A percentile compares a stretch with the other conserved stretches of the same genome.
Evolutionary conservation across 2,797 vertebrate genomes (phyloP).

Genomic region (Atherinosoma microstoma): DNA sequence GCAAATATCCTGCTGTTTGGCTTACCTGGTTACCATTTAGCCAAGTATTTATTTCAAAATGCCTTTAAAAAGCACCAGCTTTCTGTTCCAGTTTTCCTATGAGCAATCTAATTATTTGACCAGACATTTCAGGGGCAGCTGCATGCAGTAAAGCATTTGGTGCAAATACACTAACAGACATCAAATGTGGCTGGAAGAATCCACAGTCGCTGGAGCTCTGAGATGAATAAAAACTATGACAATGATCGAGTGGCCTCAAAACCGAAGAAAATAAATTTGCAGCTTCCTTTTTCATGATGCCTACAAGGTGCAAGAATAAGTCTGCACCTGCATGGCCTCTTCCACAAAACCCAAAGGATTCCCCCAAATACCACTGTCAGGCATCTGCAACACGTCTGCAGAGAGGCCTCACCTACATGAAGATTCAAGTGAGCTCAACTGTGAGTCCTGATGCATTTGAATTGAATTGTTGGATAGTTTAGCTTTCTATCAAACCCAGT

Average conservation of each 20-base stretch:
- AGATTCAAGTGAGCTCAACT: constrained; percentile 34
- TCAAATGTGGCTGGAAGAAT: constrained; percentile 46
- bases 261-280: constrained; percentile 32
- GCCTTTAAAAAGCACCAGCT: constrained; percentile 51
- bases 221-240: constrained; percentile 33
- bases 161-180: constrained; percentile 53
- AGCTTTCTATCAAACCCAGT: constrained; percentile 24
- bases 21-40: constrained; percentile 70
- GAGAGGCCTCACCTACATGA: constrained; percentile 29
- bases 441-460: constrained; percentile 33
- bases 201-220: constrained; percentile 21
- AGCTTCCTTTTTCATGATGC: constrained; percentile 35
- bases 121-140: constrained; percentile 67
- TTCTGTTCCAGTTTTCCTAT: constrained; percentile 71
- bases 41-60: constrained; percentile 73
- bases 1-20: constrained; percentile 72
- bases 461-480: constrained; percentile 2
- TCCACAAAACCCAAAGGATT: constrained; percentile 64
- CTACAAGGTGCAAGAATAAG: constrained; percentile 36
- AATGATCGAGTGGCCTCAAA: constrained; percentile 16
- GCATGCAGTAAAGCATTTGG: constrained; percentile 50
- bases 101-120: constrained; percentile 73
- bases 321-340: constrained; percentile 67
- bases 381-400: constrained; percentile 57
- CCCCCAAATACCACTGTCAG: constrained; percentile 62